Conservation (phyloP, 2,888 invertebrate species). For the Diachrysia chrysitis region DNA sequence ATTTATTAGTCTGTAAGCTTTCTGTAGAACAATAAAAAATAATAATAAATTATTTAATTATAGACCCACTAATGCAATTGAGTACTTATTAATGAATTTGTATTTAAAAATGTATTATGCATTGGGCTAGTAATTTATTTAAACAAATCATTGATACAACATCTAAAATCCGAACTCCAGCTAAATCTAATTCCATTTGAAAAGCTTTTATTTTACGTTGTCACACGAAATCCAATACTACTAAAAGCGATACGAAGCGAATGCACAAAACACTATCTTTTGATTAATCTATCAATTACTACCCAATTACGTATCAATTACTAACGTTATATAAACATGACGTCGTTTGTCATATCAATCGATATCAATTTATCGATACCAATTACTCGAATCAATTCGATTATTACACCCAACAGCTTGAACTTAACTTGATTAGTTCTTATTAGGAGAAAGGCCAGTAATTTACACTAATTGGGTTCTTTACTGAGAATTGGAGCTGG, state of each 20-base stretch:
- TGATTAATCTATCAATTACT: slow-evolving; percentile 7
- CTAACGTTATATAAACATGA: slow-evolving; percentile 1
- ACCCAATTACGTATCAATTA: slow-evolving; percentile 46
- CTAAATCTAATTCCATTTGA: background rate
- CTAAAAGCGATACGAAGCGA: background rate
- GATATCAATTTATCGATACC: slow-evolving; percentile 37
- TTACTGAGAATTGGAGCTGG: slow-evolving; percentile 12
- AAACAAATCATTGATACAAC: background rate
- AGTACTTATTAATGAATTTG: too few relatives aligned
- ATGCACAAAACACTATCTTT: background rate
- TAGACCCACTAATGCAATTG: too few relatives aligned
- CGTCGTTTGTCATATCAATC: slow-evolving; percentile 3
- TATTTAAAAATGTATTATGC: background rate
- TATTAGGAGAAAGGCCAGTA: slow-evolving; percentile 35
- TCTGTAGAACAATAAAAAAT: too few relatives aligned
- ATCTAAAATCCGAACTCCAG: background rate
- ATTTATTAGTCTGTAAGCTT: too few relatives aligned
- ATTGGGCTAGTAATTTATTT: background rate
- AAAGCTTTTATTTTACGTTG: background rate
- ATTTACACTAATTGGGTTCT: slow-evolving; percentile 34
- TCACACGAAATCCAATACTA: background rate
- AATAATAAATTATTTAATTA: too few relatives aligned
- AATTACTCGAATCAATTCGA: slow-evolving; percentile 49
- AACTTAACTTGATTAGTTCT: slow-evolving; percentile 32
- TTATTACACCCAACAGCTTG: slow-evolving; percentile 37